Evolutionary conservation across 2,113 vertebrate species (phyloP).

Genomic region (Cardinalis cardinalis): DNA sequence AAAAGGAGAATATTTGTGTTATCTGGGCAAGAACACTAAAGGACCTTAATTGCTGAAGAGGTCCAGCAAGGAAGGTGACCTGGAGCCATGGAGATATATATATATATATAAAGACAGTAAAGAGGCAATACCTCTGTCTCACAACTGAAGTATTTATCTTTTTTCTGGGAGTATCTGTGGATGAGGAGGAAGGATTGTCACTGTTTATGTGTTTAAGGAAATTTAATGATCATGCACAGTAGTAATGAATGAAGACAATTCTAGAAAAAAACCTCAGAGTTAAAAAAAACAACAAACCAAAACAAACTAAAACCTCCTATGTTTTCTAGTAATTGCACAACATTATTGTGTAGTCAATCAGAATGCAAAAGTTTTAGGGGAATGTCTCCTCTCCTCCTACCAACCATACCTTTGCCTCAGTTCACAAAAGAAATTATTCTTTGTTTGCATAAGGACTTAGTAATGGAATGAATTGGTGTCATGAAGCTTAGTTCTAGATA

Average conservation of each 20-base stretch:
- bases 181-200: not conserved
- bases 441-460: not conserved
- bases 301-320: accelerated
- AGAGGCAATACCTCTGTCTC: not conserved
- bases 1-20: not conserved
- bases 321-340: not conserved
- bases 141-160: not conserved
- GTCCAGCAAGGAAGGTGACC: not conserved
- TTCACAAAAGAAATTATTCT: not conserved
- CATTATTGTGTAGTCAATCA: not conserved
- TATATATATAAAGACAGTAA: not conserved
- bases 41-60: not conserved
- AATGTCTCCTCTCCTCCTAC: not conserved
- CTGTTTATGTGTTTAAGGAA: not conserved
- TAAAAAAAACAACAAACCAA: not conserved
- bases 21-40: not conserved
- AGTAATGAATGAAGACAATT: not conserved
- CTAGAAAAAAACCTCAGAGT: not conserved
- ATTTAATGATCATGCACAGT: not conserved
- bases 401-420: not conserved
- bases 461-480: not conserved
- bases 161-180: not conserved
- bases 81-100: not conserved
- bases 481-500: not conserved
- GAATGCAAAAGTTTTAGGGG: not conserved